Conservation (phyloP, 2,797 vertebrate genomes). For the Glyptemys insculpta region DNA sequence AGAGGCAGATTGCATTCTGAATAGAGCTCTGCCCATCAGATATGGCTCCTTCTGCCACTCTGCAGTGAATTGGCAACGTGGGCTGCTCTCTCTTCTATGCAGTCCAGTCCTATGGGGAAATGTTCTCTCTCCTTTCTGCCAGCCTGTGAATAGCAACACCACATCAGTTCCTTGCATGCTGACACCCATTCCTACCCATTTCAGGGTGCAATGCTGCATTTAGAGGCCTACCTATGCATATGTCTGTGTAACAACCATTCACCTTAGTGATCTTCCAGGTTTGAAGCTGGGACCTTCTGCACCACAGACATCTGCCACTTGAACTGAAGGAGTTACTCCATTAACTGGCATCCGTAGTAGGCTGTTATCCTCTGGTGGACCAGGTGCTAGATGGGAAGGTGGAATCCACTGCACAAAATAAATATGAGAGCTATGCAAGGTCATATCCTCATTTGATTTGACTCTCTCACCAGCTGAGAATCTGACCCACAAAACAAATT, state of each 20-base stretch:
- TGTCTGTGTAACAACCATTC: not conserved
- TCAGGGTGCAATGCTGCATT: not conserved
- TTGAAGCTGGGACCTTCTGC: not conserved
- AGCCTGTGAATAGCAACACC: not conserved
- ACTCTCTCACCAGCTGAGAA: not conserved
- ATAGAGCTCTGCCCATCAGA: not conserved
- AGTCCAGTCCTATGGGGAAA: not conserved
- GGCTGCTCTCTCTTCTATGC: not conserved
- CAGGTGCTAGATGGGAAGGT: not conserved
- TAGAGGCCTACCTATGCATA: not conserved
- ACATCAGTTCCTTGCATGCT: not conserved
- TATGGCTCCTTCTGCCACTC: not conserved
- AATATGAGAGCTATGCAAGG: not conserved
- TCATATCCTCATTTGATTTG: not conserved
- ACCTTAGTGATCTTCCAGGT: not conserved
- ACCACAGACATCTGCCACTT: no score
- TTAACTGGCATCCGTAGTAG: fast-evolving
- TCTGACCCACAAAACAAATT: not conserved
- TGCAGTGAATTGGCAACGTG: not conserved
- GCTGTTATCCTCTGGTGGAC: not conserved
- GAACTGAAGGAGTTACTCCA: not conserved
- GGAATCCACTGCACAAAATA: not conserved
- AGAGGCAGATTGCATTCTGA: not conserved
- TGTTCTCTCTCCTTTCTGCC: not conserved
- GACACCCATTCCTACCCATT: not conserved